Conservation (phyloP, 2,113 vertebrate species). For the Cyprinodon variegatus region DNA sequence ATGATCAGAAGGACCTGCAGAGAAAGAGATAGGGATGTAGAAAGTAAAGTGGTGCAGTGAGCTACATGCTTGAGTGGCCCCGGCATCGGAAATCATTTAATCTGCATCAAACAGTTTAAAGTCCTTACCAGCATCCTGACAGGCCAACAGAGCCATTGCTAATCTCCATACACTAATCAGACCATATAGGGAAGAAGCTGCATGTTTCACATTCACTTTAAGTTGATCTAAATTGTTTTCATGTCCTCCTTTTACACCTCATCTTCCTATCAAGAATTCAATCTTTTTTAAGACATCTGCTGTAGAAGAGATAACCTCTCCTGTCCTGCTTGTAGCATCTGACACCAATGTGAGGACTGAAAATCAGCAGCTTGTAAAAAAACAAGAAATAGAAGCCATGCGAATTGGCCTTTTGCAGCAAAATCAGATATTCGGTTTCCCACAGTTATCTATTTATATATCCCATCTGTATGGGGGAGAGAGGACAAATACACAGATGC, state of each 20-base stretch:
- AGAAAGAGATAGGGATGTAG: slow-evolving; percentile 20
- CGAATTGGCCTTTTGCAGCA: slow-evolving; percentile 53
- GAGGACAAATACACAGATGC: slow-evolving; percentile 67
- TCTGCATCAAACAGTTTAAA: slow-evolving; percentile 75
- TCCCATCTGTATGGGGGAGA: slow-evolving; percentile 60
- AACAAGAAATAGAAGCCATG: slow-evolving; percentile 53
- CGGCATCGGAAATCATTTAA: slow-evolving; percentile 76
- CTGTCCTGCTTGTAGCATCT: slow-evolving; percentile 43
- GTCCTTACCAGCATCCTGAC: slow-evolving; percentile 54
- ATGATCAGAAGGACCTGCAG: slow-evolving; percentile 28
- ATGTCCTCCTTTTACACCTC: not conserved
- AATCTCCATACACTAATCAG: slow-evolving; percentile 48
- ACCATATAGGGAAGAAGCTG: slow-evolving; percentile 16
- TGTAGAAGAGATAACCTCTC: slow-evolving; percentile 54
- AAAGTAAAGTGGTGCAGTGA: slow-evolving; percentile 21
- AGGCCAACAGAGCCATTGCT: slow-evolving; percentile 43
- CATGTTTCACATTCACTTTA: slow-evolving; percentile 17
- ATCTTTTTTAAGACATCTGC: slow-evolving; percentile 51
- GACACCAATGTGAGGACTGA: slow-evolving; percentile 18
- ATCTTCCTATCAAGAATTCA: slow-evolving; percentile 45
- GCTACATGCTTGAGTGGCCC: slow-evolving; percentile 58
- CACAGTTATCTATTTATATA: slow-evolving; percentile 77
- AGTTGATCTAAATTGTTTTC: slow-evolving; percentile 16
- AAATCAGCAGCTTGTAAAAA: slow-evolving; percentile 11
- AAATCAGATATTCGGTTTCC: slow-evolving; percentile 73